Conservation (phyloP, 1,140 invertebrate species). For the Physella acuta region DNA sequence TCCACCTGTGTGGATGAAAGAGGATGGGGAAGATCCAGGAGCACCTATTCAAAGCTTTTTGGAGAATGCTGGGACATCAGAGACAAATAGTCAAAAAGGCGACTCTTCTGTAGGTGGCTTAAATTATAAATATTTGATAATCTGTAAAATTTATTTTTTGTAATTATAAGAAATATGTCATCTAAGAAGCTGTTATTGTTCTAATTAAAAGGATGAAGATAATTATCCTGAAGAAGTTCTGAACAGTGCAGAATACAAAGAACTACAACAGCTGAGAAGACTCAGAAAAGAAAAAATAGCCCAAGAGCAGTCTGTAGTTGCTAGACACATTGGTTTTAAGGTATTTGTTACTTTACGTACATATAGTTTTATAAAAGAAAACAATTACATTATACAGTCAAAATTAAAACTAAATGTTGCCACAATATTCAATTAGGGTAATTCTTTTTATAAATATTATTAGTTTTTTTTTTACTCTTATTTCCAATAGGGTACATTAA, state of each 20-base stretch:
- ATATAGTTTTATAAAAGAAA: background rate
- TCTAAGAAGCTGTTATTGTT: background rate
- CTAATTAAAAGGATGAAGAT: constrained; percentile 38
- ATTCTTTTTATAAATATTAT: too few relatives aligned
- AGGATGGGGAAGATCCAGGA: constrained; percentile 48
- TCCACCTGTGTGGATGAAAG: constrained; percentile 63
- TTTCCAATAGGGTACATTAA: too few relatives aligned
- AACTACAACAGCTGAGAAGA: constrained; percentile 61
- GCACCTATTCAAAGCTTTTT: background rate
- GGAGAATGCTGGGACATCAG: background rate
- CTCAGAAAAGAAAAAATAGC: constrained; percentile 58
- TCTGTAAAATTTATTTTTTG: background rate
- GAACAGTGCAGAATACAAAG: constrained; percentile 51
- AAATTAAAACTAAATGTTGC: too few relatives aligned
- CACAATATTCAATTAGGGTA: too few relatives aligned
- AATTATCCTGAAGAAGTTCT: constrained; percentile 47
- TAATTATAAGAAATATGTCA: background rate
- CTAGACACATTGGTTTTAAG: constrained; percentile 63
- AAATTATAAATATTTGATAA: background rate
- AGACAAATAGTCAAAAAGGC: constrained; percentile 4
- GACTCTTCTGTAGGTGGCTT: constrained; percentile 24
- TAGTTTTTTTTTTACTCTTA: too few relatives aligned
- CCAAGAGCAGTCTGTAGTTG: constrained; percentile 53
- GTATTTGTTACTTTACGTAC: constrained; percentile 50
- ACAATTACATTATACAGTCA: too few relatives aligned